Evolutionary conservation across 1,140 invertebrate species (phyloP).

Genomic region (Drosophila seguyi): DNA sequence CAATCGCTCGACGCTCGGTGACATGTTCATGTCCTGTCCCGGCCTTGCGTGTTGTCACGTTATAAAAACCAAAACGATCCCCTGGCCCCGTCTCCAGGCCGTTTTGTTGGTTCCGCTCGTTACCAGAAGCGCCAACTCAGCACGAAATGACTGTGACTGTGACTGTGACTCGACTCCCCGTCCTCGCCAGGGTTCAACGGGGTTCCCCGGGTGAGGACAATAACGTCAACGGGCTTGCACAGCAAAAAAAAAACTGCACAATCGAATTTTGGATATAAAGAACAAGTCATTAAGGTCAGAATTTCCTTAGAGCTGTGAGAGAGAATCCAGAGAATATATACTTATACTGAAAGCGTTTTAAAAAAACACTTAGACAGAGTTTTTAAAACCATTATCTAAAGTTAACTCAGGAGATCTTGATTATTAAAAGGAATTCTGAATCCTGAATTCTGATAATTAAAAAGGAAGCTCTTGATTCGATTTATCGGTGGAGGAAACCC

Average conservation of each 20-base stretch:
- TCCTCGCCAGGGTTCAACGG: neutral
- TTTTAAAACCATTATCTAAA: too few species aligned
- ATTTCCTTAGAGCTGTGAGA: neutral
- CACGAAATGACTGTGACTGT: conserved; percentile 48
- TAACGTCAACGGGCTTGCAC: conserved; percentile 46
- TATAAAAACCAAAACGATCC: conserved; percentile 82
- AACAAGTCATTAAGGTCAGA: too few species aligned
- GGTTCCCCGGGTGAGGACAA: conserved; percentile 17
- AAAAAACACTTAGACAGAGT: neutral
- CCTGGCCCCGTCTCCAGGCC: conserved; percentile 18
- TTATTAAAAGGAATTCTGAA: too few species aligned
- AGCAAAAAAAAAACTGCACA: conserved; percentile 4
- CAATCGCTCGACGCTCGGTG: conserved; percentile 40
- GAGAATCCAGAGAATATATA: neutral
- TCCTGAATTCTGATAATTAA: too few species aligned
- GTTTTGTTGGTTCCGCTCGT: conserved; percentile 75
- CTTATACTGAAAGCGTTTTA: neutral
- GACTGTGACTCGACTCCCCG: neutral
- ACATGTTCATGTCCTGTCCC: conserved; percentile 55
- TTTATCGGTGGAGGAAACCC: too few species aligned
- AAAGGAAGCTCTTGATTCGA: too few species aligned
- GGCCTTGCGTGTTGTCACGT: conserved; percentile 84
- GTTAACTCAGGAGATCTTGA: too few species aligned
- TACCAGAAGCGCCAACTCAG: conserved; percentile 75
- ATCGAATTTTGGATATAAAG: neutral